phyloP scores from a whole-genome alignment of 30 jellyfish, hydroid and myxozoan species.

The Turritopsis rubra region DNA sequence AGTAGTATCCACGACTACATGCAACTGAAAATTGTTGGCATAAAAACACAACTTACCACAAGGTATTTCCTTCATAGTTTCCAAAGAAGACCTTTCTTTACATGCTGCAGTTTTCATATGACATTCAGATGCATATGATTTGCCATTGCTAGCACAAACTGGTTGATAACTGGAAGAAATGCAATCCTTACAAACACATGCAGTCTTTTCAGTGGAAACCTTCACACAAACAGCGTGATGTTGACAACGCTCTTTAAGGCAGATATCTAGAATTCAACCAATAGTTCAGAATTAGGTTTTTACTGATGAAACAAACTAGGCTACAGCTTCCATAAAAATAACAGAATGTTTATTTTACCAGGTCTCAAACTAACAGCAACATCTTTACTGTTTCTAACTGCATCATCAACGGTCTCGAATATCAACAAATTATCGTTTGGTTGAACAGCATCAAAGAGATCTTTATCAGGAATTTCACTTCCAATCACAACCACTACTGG shows the following conservation, averaged over 20 bases:
- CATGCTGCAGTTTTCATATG: slow-evolving; percentile 47
- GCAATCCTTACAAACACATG: slow-evolving; percentile 47
- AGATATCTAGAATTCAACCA: slow-evolving; percentile 25
- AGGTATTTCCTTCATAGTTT: not conserved
- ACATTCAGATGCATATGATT: slow-evolving; percentile 66
- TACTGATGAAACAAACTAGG: too few relatives aligned
- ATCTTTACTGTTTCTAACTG: not conserved
- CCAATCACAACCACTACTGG: slow-evolving; percentile 14
- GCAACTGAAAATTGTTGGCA: too few relatives aligned
- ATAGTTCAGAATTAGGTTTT: not conserved
- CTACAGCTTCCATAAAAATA: not conserved
- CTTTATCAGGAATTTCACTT: not conserved
- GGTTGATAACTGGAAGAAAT: slow-evolving; percentile 45
- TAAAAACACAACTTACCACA: not conserved
- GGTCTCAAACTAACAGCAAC: not conserved
- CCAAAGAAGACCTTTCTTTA: not conserved
- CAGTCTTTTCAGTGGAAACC: slow-evolving; percentile 32
- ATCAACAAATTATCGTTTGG: not conserved
- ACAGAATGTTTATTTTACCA: not conserved
- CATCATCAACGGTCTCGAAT: not conserved
- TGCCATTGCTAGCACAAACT: slow-evolving; percentile 69
- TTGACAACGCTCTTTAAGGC: slow-evolving; percentile 49
- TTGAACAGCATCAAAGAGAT: not conserved
- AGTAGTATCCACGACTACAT: too few relatives aligned
- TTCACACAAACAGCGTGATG: slow-evolving; percentile 44